Evolutionary conservation across 2,888 invertebrate genomes (phyloP), one percentile per base, ranked within the genome.

Genomic region (Apodemia hepburni): DNA sequence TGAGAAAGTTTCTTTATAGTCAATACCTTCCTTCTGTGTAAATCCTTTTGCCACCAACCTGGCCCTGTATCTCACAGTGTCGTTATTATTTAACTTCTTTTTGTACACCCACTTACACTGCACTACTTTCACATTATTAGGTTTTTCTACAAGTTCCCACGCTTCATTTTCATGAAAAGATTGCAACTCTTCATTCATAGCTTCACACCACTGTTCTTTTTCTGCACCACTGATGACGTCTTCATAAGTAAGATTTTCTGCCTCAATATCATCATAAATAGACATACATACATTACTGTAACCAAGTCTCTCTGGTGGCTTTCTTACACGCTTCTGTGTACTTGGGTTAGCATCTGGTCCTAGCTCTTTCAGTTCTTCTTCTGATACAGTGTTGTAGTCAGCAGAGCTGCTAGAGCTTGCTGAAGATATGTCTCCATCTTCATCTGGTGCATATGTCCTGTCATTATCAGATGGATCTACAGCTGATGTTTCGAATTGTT

Each of bases 1-100:
- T 11, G 71, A 72, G 63, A 70, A 72, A 35, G 61, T 67, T 58
- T 65, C 65, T 47, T 63, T 58, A 63, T 61, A 65, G 60, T 63
- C 61, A 18, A 65, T 61, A 8, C 61, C 63, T 59, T 38, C 47
- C 9, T 29, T 33, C 51, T 63, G 65, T 38, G 61, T 58, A 15
- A 63, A 66, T 58, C 64, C 66, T 64, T 66, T 66, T 5, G 64
- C 66, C 12, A 66, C 66, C 54, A 64, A 58, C n/a, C 61, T 59
- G 22, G 64, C 64, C 51, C 63, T 59, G 35, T 64, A 70, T 33
- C 67, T 27, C 47, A 69, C 62, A 29, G 61, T 68, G 35, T 70
- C 64, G 27, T 71, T 64, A 64, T 45, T 27, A 61, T 71, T 65
- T 61, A 59, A 22, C 45, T 66, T 68, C 47, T 66, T 64, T n/a